A percentile compares a stretch with the other conserved stretches of the same genome.
phyloP scores from a whole-genome alignment of 2,888 invertebrate species.

The Bellardia bayeri region DNA sequence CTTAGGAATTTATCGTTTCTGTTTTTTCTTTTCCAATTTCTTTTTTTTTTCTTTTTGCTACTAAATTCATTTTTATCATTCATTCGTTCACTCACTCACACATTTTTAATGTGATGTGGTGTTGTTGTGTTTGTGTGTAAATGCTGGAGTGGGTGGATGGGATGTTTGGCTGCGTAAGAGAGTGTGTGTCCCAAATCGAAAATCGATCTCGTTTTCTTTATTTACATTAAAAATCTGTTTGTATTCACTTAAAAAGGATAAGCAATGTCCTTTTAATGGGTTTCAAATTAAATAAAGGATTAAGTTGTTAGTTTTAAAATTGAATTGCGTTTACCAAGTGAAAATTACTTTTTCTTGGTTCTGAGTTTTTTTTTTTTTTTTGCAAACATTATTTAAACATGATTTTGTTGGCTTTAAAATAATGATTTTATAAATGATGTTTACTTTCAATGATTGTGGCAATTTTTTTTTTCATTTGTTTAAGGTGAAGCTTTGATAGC shows the following conservation, averaged over 20 bases:
- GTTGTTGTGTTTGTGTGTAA: background rate
- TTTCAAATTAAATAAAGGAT: constrained; percentile 85
- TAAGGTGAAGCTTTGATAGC: no score
- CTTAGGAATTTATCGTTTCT: constrained; percentile 67
- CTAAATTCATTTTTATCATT: constrained; percentile 60
- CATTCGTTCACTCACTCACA: constrained; percentile 58
- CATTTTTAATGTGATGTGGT: constrained; percentile 56
- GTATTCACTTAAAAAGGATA: constrained; percentile 84
- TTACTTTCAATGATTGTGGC: background rate
- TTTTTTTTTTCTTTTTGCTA: constrained; percentile 19
- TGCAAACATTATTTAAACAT: constrained; percentile 33
- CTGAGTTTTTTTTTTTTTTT: constrained; percentile 11
- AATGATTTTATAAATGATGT: constrained; percentile 43
- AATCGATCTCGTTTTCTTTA: constrained; percentile 84
- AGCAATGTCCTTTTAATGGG: constrained; percentile 85
- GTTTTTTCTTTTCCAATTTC: constrained; percentile 36
- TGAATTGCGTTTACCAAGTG: constrained; percentile 80
- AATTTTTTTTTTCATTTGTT: no score
- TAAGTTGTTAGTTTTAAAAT: constrained; percentile 84
- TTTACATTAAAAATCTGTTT: constrained; percentile 84
- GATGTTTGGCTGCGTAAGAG: constrained; percentile 15
- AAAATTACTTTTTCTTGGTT: constrained; percentile 67
- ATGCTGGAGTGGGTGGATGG: constrained; percentile 23
- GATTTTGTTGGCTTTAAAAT: constrained; percentile 18
- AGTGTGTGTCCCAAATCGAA: constrained; percentile 75